These are phyloP conservation scores for Babylonia areolata DNA, from an alignment of 1,140 invertebrate species.

Conservation along the genomic window DNA sequence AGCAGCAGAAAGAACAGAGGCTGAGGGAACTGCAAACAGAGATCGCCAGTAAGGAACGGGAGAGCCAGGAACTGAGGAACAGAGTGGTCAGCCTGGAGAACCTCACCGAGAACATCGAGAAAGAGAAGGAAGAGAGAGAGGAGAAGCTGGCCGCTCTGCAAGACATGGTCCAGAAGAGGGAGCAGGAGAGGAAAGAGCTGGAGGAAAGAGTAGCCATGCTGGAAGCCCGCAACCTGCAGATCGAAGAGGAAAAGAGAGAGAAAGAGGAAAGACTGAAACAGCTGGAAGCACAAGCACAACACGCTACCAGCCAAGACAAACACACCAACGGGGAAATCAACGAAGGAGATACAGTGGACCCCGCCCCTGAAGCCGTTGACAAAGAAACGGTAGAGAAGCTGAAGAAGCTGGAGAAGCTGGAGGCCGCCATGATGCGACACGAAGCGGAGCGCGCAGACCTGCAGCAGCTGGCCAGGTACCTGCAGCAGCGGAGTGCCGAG, in stretches of 20 bases:
- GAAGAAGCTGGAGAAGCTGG: background rate
- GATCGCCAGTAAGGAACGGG: background rate
- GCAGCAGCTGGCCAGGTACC: background rate
- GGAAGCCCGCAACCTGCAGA: background rate
- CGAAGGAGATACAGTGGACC: background rate
- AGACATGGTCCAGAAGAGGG: background rate
- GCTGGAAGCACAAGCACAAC: background rate
- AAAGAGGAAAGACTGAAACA: constrained; percentile 5
- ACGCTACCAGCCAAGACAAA: background rate
- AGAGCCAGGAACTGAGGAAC: background rate
- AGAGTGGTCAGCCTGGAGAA: constrained; percentile 11
- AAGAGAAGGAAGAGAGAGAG: constrained; percentile 11
- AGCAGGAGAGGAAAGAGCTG: background rate
- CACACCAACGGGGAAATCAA: background rate
- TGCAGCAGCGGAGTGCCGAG: background rate
- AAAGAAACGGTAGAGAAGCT: background rate
- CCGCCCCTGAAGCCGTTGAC: background rate
- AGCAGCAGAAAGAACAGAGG: background rate
- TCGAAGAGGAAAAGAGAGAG: constrained; percentile 5
- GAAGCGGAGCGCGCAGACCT: constrained; percentile 6
- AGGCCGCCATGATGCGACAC: background rate
- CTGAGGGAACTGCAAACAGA: background rate
- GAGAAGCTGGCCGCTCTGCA: background rate
- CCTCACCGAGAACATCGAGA: constrained; percentile 13
- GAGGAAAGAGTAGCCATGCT: background rate